Evolutionary conservation across 2,113 vertebrate species (phyloP).

Genomic region (Corythornis vintsioides): DNA sequence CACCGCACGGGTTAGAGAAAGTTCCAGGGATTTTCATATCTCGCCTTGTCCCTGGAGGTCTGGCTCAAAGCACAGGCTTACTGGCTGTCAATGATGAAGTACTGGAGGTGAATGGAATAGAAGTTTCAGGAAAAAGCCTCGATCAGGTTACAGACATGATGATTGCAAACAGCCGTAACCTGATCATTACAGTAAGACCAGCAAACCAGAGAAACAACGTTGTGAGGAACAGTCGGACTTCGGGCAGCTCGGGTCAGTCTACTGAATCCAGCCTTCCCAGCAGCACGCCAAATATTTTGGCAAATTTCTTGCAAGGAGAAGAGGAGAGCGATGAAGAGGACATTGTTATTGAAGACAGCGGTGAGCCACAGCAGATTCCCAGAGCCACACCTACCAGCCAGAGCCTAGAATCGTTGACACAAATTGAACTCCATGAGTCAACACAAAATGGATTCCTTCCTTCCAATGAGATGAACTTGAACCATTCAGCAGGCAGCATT

Average conservation of each 20-base stretch:
- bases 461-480: slow-evolving; percentile 68
- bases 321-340: slow-evolving; percentile 93
- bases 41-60: slow-evolving; percentile 91
- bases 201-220: slow-evolving; percentile 97
- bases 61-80: slow-evolving; percentile 95
- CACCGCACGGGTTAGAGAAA: slow-evolving; percentile 92
- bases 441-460: slow-evolving; percentile 84
- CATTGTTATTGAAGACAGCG: slow-evolving; percentile 86
- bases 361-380: slow-evolving; percentile 78
- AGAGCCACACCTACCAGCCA: slow-evolving; percentile 62
- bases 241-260: slow-evolving; percentile 92
- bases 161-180: slow-evolving; percentile 98
- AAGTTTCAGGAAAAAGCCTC: slow-evolving; percentile 93
- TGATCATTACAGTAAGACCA: slow-evolving; percentile 95
- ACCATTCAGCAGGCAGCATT: slow-evolving; percentile 57
- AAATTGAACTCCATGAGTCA: slow-evolving; percentile 84
- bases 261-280: slow-evolving; percentile 89
- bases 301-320: slow-evolving; percentile 84
- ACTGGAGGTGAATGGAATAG: slow-evolving; percentile 95
- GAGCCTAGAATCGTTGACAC: slow-evolving; percentile 81
- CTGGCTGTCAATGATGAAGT: slow-evolving; percentile 97
- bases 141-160: slow-evolving; percentile 99
- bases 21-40: slow-evolving; percentile 93
- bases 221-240: slow-evolving; percentile 86
- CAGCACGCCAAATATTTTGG: slow-evolving; percentile 75